Evolutionary conservation across 2,113 vertebrate genomes (phyloP).

Genomic region (Peromyscus maniculatus): DNA sequence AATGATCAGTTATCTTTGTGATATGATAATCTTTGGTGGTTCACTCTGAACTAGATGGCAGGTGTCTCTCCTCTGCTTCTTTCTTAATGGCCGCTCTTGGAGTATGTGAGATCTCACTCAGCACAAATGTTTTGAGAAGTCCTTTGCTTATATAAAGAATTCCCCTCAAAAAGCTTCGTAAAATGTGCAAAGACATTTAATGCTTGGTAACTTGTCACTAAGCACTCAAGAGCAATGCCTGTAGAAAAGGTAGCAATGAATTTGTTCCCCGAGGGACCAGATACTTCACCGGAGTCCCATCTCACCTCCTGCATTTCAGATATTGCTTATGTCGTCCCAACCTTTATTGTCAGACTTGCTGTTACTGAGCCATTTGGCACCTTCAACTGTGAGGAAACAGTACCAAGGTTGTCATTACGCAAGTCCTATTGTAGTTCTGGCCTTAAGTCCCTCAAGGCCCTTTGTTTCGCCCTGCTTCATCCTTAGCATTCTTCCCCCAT

Average conservation of each 20-base stretch:
- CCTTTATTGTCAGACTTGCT: neutral
- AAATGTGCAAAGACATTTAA: neutral
- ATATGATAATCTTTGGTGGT: neutral
- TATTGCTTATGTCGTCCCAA: neutral
- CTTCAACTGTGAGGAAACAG: neutral
- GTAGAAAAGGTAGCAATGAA: neutral
- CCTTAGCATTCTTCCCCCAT: neutral
- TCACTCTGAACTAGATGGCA: neutral
- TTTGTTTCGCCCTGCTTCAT: neutral
- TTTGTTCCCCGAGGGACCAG: neutral
- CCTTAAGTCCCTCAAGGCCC: neutral
- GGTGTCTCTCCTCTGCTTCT: neutral
- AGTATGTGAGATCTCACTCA: accelerated
- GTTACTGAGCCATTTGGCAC: neutral
- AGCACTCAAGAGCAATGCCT: neutral
- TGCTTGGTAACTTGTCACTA: neutral
- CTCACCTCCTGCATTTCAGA: neutral
- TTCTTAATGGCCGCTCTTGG: neutral
- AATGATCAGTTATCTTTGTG: neutral
- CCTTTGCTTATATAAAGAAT: neutral
- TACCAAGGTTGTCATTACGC: neutral
- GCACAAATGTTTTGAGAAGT: neutral
- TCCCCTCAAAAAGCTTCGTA: neutral
- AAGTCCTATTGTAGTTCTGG: neutral
- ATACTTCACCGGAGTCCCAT: neutral